A percentile compares a stretch with the other conserved stretches of the same genome.
These are phyloP conservation scores for Hydrolagus colliei DNA, from an alignment of 2,797 vertebrate species.

Conservation along the genomic window DNA sequence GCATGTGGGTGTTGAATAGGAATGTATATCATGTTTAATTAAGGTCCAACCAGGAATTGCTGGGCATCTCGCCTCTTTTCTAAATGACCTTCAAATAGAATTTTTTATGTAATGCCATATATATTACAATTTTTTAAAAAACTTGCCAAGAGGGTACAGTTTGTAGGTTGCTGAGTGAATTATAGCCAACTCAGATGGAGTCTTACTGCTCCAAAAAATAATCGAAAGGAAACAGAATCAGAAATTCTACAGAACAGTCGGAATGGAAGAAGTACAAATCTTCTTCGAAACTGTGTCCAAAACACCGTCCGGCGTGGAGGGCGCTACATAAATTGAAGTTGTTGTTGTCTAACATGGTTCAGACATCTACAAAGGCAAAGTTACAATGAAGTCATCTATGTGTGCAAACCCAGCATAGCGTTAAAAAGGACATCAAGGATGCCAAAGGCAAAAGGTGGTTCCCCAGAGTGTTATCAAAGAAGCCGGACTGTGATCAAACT, in stretches of 20 bases:
- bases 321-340: too few relatives aligned
- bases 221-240: neutral
- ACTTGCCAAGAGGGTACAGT: neutral
- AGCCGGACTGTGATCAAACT: neutral
- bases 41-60: neutral
- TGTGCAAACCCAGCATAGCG: neutral
- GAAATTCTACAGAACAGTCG: neutral
- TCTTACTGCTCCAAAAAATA: neutral
- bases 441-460: neutral
- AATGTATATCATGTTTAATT: neutral
- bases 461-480: neutral
- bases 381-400: neutral
- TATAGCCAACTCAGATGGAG: too few relatives aligned
- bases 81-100: neutral
- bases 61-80: neutral
- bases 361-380: constrained; percentile 9
- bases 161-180: too few relatives aligned
- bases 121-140: too few relatives aligned
- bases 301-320: too few relatives aligned
- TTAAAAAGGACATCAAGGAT: neutral
- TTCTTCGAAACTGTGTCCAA: neutral
- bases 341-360: neutral
- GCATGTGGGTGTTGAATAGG: too few relatives aligned
- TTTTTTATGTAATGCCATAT: neutral
- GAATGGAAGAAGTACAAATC: neutral